These are phyloP conservation scores for Micrasema minimum DNA, from an alignment of 1,140 invertebrate species.

Conservation along the genomic window DNA sequence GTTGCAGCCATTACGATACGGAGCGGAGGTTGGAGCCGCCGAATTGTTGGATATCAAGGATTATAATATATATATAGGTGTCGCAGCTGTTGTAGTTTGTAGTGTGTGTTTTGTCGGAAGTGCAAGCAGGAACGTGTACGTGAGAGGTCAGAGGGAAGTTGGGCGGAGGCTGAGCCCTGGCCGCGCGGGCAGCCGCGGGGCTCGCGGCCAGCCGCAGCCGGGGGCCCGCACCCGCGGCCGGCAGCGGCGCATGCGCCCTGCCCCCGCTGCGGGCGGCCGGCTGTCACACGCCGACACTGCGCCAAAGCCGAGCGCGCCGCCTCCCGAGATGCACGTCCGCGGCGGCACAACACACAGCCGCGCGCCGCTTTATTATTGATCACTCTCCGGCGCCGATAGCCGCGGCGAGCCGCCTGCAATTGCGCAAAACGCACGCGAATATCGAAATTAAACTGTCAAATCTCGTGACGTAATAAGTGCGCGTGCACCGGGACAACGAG, in stretches of 20 bases:
- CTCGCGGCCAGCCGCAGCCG: background rate
- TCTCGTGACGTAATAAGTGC: background rate
- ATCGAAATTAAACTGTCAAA: constrained; percentile 1
- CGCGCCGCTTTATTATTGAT: constrained; percentile 24
- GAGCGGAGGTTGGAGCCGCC: too few relatives aligned
- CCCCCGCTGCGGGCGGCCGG: background rate
- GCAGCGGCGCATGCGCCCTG: constrained; percentile 1
- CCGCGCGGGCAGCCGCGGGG: too few relatives aligned
- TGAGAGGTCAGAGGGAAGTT: too few relatives aligned
- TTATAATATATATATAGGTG: too few relatives aligned
- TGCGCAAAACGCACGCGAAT: constrained; percentile 12
- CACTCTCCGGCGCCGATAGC: constrained; percentile 14
- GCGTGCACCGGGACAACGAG: background rate
- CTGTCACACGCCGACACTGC: constrained; percentile 5
- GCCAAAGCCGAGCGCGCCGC: constrained; percentile 28
- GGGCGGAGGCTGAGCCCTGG: too few relatives aligned
- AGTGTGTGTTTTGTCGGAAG: too few relatives aligned
- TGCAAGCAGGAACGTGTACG: too few relatives aligned
- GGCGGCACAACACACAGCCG: constrained; percentile 11
- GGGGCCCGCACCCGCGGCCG: background rate
- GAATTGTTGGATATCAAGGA: too few relatives aligned
- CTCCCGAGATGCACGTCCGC: constrained; percentile 28
- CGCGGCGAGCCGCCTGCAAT: constrained; percentile 18
- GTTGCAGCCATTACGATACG: too few relatives aligned
- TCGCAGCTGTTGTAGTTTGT: too few relatives aligned